Base-by-base conservation (phyloP, 2,113 vertebrate species). In the Tinamus guttatus region DNA sequence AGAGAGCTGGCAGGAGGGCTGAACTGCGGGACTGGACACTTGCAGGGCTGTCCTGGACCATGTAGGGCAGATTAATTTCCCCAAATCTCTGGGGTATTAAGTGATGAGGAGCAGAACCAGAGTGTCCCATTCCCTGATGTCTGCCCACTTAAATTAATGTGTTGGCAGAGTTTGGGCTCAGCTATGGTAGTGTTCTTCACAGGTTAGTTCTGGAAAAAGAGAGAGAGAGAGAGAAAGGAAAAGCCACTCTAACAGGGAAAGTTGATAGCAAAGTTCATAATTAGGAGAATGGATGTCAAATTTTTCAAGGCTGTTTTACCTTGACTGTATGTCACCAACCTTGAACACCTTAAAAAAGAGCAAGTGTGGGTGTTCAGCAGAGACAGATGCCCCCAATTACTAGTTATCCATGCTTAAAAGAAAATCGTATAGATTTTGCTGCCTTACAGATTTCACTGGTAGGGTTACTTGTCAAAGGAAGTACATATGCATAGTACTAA, bases 381-480 rank as follows among this genome's bases (percentile, higher is more conserved):
- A 93, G 74, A 95, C 83, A 95, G 90, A 95, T 93, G 85, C 85
- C 92, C 85, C 24, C 90, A 97, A 56, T 95, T 91, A 92, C 83
- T 92, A 93, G 93, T 93, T 86, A 95, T 79, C 95, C 52, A 18
- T 6, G 52, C 65, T 90, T 75, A 81, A 95, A 93, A 93, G 93
- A 95, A 94, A 97, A 90, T 47, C 68, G 28, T 49, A 83, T 11
- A 32, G 90, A 77, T 12, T 90, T 95, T 95, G 38, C 77, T 96
- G 80, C 74, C 69, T 94, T 96, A 90, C 65, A 92, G 83, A 94
- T 94, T 86, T 97, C 83, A 89, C 65, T 92, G 78, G 43, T 94
- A 92, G 83, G 77, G 90, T 96, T 96, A 95, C 65, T 94, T 93
- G 95, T 96, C 90, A 93, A 76, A 92, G 89, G 91, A 91, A 95